A percentile compares a stretch with the other conserved stretches of the same genome.
Conservation (phyloP, 2,888 invertebrate species). For the Epinotia brunnichana region DNA sequence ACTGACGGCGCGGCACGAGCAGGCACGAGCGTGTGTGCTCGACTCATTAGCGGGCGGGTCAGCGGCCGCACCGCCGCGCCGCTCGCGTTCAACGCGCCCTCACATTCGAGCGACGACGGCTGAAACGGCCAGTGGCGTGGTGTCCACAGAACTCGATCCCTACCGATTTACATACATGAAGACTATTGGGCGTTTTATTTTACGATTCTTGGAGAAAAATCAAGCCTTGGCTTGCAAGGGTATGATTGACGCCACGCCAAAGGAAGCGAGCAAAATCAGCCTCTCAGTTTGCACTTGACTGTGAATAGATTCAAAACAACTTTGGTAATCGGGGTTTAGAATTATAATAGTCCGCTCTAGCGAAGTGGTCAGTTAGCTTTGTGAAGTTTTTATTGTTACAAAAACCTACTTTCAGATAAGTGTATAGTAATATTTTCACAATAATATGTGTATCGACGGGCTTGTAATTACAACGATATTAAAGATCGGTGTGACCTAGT, state of each 20-base stretch:
- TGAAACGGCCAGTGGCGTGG: not conserved
- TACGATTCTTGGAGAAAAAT: not conserved
- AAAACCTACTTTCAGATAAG: too few species aligned
- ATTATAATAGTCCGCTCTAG: too few species aligned
- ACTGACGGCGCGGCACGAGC: conserved; percentile 25
- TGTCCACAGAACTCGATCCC: not conserved
- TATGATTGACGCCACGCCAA: not conserved
- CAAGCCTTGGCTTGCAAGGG: not conserved
- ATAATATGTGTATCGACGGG: too few species aligned
- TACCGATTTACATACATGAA: not conserved
- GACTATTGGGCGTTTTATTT: not conserved
- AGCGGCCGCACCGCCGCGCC: conserved; percentile 29
- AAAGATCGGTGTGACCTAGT: too few species aligned
- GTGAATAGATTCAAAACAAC: too few species aligned
- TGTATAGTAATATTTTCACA: too few species aligned
- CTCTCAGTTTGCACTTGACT: not conserved
- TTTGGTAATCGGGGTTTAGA: too few species aligned
- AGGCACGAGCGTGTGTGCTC: conserved; percentile 28
- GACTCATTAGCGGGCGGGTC: conserved; percentile 39
- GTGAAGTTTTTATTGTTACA: too few species aligned
- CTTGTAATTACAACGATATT: too few species aligned
- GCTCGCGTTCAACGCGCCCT: conserved; percentile 16
- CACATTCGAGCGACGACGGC: not conserved
- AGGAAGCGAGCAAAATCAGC: not conserved
- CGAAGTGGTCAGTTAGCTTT: too few species aligned